phyloP scores from a whole-genome alignment of 2,113 vertebrate species.

The Paraplagusia blochii region DNA sequence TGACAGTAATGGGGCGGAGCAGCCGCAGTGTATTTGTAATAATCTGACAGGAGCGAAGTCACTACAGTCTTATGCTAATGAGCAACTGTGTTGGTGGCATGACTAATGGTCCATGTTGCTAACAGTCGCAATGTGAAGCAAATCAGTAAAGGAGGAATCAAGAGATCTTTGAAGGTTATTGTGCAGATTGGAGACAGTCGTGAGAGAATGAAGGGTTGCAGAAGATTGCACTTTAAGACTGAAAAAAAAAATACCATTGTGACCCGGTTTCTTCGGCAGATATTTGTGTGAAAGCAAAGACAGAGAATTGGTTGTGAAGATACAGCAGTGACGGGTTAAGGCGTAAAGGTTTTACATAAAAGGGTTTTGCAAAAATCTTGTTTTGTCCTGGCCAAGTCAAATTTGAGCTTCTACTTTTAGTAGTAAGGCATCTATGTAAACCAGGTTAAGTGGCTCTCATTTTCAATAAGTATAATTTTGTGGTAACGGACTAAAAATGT shows the following conservation, averaged over 20 bases:
- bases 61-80: constrained; percentile 66
- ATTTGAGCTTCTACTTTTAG: no score
- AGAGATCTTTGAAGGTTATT: constrained; percentile 48
- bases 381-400: no score
- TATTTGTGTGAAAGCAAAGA: constrained; percentile 46
- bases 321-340: constrained; percentile 14
- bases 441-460: neutral
- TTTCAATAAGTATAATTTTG: neutral
- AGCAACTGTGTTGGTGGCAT: constrained; percentile 65
- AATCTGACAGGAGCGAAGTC: constrained; percentile 70
- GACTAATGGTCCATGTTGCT: constrained; percentile 62
- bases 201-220: constrained; percentile 34
- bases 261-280: constrained; percentile 49
- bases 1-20: constrained; percentile 70
- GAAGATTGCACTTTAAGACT: constrained; percentile 56
- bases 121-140: constrained; percentile 49
- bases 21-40: constrained; percentile 62
- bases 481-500: constrained; percentile 1
- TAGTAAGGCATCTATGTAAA: no score
- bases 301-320: constrained; percentile 60
- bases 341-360: constrained; percentile 7
- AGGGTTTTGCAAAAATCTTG: neutral
- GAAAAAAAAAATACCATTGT: constrained; percentile 51
- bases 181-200: constrained; percentile 42
- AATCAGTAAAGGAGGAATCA: constrained; percentile 47